Conservation (phyloP, 1,140 invertebrate genomes). For the Lordiphosa collinella region DNA sequence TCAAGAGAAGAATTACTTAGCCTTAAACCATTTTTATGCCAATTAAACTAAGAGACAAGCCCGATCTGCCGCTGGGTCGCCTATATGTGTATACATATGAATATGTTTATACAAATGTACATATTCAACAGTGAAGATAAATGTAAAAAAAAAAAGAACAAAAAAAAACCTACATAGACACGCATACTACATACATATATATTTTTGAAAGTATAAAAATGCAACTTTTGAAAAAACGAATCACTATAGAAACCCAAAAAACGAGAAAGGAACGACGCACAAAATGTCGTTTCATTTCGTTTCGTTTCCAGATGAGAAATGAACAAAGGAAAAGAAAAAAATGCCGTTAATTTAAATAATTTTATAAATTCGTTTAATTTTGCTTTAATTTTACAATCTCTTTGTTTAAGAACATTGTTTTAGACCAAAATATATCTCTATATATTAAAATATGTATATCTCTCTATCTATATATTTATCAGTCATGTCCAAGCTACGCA, state of each 20-base stretch:
- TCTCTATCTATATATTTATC: no score
- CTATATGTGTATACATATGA: conserved; percentile 37
- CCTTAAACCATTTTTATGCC: no score
- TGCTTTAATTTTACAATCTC: no score
- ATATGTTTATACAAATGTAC: conserved; percentile 25
- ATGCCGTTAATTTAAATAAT: background rate
- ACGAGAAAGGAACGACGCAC: conserved; percentile 22
- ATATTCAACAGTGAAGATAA: no score
- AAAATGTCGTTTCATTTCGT: no score
- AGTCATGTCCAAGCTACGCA: no score
- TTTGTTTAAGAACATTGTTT: background rate
- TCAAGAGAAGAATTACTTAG: no score
- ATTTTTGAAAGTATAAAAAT: conserved; percentile 71
- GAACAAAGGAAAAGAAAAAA: conserved; percentile 6
- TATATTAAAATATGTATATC: no score
- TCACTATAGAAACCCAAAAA: conserved; percentile 8
- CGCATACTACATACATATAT: conserved; percentile 30
- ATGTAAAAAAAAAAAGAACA: no score
- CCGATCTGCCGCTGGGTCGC: no score
- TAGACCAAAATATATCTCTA: conserved; percentile 1
- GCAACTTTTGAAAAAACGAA: conserved; percentile 65
- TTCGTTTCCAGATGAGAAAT: conserved; percentile 1
- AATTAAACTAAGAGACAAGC: no score
- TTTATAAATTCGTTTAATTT: no score
- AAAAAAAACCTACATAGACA: conserved; percentile 30